These are phyloP conservation scores for Andrena dorsata DNA, from an alignment of 2,888 invertebrate genomes.

Conservation along the genomic window DNA sequence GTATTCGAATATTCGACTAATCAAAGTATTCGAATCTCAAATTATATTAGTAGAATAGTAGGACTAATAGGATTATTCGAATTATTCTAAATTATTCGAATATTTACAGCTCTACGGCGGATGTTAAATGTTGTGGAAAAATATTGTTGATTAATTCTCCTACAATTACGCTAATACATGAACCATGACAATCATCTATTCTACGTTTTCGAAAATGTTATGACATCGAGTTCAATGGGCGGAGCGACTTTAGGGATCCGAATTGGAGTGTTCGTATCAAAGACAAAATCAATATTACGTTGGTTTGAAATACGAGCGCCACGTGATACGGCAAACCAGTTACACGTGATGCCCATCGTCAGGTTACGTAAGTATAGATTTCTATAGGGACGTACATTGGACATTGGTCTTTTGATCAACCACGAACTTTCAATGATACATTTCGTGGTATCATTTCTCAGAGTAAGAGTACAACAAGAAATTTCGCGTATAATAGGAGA, in stretches of 20 bases:
- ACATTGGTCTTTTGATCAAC: constrained; percentile 61
- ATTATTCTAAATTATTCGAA: too few relatives aligned
- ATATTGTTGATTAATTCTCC: too few relatives aligned
- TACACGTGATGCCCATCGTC: constrained; percentile 71
- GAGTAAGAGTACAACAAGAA: not conserved
- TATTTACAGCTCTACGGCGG: too few relatives aligned
- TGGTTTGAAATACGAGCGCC: constrained; percentile 70
- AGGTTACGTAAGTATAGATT: constrained; percentile 65
- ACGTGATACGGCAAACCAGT: constrained; percentile 71
- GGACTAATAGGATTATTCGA: too few relatives aligned
- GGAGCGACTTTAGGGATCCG: constrained; percentile 44
- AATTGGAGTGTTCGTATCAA: constrained; percentile 64
- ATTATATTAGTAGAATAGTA: too few relatives aligned
- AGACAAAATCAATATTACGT: constrained; percentile 74
- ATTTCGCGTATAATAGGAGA: not conserved
- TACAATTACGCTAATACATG: too few relatives aligned
- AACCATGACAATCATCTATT: not conserved
- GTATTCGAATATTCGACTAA: too few relatives aligned
- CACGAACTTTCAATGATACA: constrained; percentile 30
- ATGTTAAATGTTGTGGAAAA: too few relatives aligned
- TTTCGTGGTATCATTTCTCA: constrained; percentile 25
- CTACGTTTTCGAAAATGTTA: constrained; percentile 1
- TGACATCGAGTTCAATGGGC: constrained; percentile 38
- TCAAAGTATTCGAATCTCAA: too few relatives aligned
- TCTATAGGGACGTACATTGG: constrained; percentile 50